A percentile compares a stretch with the other conserved stretches of the same genome.
phyloP scores from a whole-genome alignment of 92 coral and sea anemone species.

The Parazoanthus swiftii region DNA sequence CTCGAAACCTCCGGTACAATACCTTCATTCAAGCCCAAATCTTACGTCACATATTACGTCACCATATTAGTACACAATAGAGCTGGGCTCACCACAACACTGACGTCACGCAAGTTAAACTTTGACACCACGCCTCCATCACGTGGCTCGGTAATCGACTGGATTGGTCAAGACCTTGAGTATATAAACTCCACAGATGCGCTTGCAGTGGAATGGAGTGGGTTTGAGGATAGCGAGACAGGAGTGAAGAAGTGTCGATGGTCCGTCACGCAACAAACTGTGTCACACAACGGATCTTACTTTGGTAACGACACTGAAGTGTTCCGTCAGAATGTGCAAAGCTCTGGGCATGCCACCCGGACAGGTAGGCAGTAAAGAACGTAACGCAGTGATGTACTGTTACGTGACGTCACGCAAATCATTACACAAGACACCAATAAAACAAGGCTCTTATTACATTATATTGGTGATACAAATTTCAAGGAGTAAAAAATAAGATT shows the following conservation, averaged over 20 bases:
- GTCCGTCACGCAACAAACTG: slow-evolving; percentile 72
- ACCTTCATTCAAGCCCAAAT: slow-evolving; percentile 19
- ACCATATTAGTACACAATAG: slow-evolving; percentile 1
- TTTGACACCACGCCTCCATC: slow-evolving; percentile 24
- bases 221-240: slow-evolving; percentile 80
- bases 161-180: slow-evolving; percentile 65
- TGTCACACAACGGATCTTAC: slow-evolving; percentile 66
- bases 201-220: slow-evolving; percentile 73
- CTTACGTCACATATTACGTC: slow-evolving; percentile 27
- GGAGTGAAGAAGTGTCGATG: slow-evolving; percentile 75
- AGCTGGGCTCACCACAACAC: slow-evolving; percentile 14
- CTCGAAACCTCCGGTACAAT: slow-evolving; percentile 27
- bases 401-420: neutral
- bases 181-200: slow-evolving; percentile 60
- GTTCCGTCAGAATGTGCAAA: slow-evolving; percentile 55
- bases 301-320: slow-evolving; percentile 71
- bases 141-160: slow-evolving; percentile 81
- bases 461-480: too few relatives aligned
- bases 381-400: neutral
- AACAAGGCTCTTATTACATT: too few relatives aligned
- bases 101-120: slow-evolving; percentile 41
- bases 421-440: neutral
- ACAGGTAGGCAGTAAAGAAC: neutral
- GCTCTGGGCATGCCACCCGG: slow-evolving; percentile 60
- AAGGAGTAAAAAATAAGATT: neutral